Evolutionary conservation across 2,797 vertebrate genomes (phyloP).

Genomic region (Periophthalmus magnuspinnatus): DNA sequence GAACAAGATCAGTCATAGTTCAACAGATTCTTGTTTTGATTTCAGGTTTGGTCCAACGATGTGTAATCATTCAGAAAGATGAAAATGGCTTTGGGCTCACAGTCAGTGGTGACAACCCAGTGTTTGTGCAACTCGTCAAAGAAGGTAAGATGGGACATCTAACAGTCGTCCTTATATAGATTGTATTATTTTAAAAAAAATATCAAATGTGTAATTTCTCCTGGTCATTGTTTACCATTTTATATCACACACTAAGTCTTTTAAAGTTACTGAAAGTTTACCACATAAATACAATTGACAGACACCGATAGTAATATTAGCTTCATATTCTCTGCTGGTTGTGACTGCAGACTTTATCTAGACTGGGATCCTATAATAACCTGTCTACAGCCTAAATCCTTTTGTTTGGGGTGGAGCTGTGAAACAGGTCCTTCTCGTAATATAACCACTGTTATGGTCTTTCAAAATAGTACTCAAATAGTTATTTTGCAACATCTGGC

Average conservation of each 20-base stretch:
- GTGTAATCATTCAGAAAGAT: slow-evolving; percentile 98
- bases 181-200: neutral
- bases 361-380: slow-evolving; percentile 74
- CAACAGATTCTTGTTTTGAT: slow-evolving; percentile 30
- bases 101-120: slow-evolving; percentile 98
- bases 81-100: slow-evolving; percentile 98
- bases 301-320: neutral
- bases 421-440: slow-evolving; percentile 70
- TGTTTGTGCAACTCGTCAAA: slow-evolving; percentile 99
- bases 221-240: neutral
- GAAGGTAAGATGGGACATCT: slow-evolving; percentile 84
- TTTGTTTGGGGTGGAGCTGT: slow-evolving; percentile 75
- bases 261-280: neutral
- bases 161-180: slow-evolving; percentile 10
- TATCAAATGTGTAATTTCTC: neutral
- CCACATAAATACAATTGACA: neutral
- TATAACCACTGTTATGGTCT: slow-evolving; percentile 70
- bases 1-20: slow-evolving; percentile 1
- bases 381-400: slow-evolving; percentile 67
- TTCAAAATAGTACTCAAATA: slow-evolving; percentile 54
- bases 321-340: slow-evolving; percentile 32
- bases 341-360: slow-evolving; percentile 42
- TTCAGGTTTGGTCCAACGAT: slow-evolving; percentile 96
- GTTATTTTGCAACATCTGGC: slow-evolving; percentile 50
- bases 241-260: neutral